Base-by-base conservation (phyloP, 1,140 invertebrate genomes). In the Pteromalus puparum region DNA sequence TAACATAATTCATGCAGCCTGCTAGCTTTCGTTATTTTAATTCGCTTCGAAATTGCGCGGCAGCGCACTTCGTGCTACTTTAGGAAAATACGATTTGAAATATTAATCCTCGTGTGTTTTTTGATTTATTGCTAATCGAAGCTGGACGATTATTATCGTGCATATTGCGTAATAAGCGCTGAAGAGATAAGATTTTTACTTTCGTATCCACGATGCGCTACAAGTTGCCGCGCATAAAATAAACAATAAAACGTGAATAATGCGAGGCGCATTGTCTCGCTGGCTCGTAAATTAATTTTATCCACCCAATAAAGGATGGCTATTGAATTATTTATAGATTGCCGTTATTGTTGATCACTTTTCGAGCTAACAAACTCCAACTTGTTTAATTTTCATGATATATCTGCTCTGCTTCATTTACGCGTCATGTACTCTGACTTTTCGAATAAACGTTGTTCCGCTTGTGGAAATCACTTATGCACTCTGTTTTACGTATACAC, bases 181-280 rank as follows among this genome's bases (percentile, higher is more conserved):
- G 48, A 5, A 2, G 18, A 18, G 48, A 18, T 21, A 13, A 13
- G 42, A 10, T 10, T 12, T 61, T 61, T 61, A 12, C 6, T 61
- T 61, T 61, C 21, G n/a, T 18, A n/a, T n/a, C 4, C 3, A n/a
- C 18, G 21, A 53, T 61, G 21, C 48, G 46, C 46, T 10, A 10
- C 13, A 13, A 53, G 48, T 13, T 18, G 13, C 13, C 1, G n/a
- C n/a, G 21, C 6, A 61, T 61, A 74, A 15, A 42, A 5, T n/a
- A 21, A 74, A 74, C 18, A 38, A 74, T 38, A 74, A 42, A 74
- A n/a, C 72, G 26, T 70, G 24, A 13, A 70, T 70, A 70, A n/a
- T 70, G 21, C 3, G 53, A 21, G 2, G 5, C 4, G 5, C 21
- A n/a, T 61, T 61, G 53, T 61, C 1, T 61, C 18, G 21, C 7